Evolutionary conservation across 2,113 vertebrate species (phyloP).

Genomic region (Lanius ludovicianus): DNA sequence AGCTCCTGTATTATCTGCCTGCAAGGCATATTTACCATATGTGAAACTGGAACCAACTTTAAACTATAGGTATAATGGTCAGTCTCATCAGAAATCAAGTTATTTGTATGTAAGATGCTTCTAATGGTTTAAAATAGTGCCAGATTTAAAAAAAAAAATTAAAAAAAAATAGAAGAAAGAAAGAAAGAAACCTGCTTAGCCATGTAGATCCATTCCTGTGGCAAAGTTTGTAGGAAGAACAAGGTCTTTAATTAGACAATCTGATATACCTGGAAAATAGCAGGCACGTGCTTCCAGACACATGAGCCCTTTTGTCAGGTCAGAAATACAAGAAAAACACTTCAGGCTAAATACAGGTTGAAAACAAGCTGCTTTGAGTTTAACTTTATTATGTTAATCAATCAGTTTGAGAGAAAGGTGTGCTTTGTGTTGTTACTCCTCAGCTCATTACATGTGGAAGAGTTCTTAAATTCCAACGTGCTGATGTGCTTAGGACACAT

Average conservation of each 20-base stretch:
- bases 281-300: neutral
- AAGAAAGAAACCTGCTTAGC: neutral
- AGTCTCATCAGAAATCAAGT: neutral
- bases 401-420: constrained; percentile 30
- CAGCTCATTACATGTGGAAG: neutral
- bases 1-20: neutral
- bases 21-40: neutral
- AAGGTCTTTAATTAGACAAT: constrained; percentile 29
- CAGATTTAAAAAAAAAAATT: neutral
- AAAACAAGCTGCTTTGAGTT: constrained; percentile 22
- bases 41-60: neutral
- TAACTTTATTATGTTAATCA: constrained; percentile 40
- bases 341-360: constrained; percentile 11
- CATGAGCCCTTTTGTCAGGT: constrained; percentile 24
- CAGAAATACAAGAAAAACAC: constrained; percentile 30
- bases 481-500: neutral
- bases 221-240: constrained; percentile 34
- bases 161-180: fast-evolving
- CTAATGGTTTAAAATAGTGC: neutral
- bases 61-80: neutral
- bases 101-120: neutral
- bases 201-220: neutral
- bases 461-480: neutral
- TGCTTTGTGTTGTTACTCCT: constrained; percentile 5
- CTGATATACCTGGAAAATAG: constrained; percentile 24